Evolutionary conservation across 1,140 invertebrate genomes (phyloP).

Genomic region (Marisa cornuarietis): DNA sequence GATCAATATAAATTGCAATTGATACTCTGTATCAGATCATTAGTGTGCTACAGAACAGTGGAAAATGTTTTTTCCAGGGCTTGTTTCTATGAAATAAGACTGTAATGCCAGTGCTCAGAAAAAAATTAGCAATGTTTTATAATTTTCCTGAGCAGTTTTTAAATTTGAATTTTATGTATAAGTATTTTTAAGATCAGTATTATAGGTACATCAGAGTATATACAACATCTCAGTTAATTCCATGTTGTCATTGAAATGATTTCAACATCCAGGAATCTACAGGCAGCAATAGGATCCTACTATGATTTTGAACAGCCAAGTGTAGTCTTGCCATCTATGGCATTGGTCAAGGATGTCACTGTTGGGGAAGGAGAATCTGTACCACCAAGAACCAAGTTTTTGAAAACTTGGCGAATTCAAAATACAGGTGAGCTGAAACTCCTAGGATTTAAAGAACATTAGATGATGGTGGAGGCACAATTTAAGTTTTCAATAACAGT

Average conservation of each 20-base stretch:
- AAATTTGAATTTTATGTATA: background rate
- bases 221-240: background rate
- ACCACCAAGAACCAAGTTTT: slow-evolving; percentile 77
- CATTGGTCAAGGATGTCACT: slow-evolving; percentile 79
- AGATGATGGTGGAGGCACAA: no score
- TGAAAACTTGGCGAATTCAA: slow-evolving; percentile 83
- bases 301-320: slow-evolving; percentile 81
- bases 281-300: slow-evolving; percentile 94
- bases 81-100: no score
- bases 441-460: no score
- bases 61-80: no score
- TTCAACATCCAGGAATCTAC: slow-evolving; percentile 84
- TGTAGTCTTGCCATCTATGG: slow-evolving; percentile 77
- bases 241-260: slow-evolving; percentile 5
- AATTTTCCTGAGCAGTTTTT: background rate
- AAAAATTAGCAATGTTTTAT: background rate
- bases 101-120: background rate
- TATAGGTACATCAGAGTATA: background rate
- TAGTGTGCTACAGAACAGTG: no score
- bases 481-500: no score
- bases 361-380: slow-evolving; percentile 80
- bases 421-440: slow-evolving; percentile 74
- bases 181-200: background rate
- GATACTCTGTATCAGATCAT: no score
- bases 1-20: no score